These are phyloP conservation scores for Anhinga anhinga DNA, from an alignment of 2,113 vertebrate species.

Conservation along the genomic window DNA sequence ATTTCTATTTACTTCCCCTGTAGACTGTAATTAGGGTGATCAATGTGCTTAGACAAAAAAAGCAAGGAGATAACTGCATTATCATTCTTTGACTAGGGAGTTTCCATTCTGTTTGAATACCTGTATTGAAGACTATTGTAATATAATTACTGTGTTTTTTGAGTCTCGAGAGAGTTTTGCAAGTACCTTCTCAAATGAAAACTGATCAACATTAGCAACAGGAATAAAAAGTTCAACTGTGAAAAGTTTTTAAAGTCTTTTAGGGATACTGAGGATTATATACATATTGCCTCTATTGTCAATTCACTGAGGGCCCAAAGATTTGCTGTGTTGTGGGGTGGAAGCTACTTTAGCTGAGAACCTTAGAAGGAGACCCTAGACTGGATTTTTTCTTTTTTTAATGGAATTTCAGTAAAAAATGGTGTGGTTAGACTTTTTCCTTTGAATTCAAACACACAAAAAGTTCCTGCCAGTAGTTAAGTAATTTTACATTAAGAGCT, in stretches of 20 bases:
- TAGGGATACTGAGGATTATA: background rate
- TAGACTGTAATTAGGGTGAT: background rate
- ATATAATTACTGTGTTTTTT: background rate
- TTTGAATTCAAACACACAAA: background rate
- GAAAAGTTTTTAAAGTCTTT: background rate
- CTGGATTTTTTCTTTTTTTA: background rate
- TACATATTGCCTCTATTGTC: background rate
- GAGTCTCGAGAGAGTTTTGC: background rate
- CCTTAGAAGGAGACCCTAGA: background rate
- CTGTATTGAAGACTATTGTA: background rate
- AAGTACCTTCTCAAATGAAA: conserved; percentile 32
- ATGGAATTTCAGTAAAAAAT: background rate
- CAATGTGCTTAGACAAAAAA: background rate
- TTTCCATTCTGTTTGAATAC: background rate
- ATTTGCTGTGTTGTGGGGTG: background rate
- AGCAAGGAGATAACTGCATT: background rate
- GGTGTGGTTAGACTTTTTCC: background rate
- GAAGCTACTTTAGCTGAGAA: background rate
- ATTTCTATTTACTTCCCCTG: conserved; percentile 8
- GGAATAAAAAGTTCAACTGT: background rate
- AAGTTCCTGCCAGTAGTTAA: background rate
- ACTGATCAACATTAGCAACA: background rate
- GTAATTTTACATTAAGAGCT: background rate
- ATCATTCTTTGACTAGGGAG: background rate
- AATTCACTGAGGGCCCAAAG: background rate